Evolutionary conservation across 2,888 invertebrate species (phyloP).

Genomic region (Mythimna ferrago): DNA sequence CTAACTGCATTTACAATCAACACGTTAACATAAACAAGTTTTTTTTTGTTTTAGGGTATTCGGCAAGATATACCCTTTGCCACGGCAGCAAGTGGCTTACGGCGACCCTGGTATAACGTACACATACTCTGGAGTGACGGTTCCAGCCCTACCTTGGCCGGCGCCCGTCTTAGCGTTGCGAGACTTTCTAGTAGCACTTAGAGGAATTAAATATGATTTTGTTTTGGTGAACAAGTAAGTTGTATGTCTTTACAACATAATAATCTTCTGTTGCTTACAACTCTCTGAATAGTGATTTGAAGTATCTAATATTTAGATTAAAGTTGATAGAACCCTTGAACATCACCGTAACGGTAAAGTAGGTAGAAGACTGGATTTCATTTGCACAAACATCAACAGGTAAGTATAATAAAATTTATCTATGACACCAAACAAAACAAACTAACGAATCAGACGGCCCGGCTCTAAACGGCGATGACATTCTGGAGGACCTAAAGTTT

Average conservation of each 20-base stretch:
- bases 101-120: conserved; percentile 92
- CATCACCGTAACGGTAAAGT: too few species aligned
- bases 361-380: too few species aligned
- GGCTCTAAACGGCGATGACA: background rate
- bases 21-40: background rate
- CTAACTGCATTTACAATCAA: background rate
- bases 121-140: conserved; percentile 91
- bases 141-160: conserved; percentile 92
- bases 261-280: background rate
- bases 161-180: conserved; percentile 86
- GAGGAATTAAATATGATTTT: conserved; percentile 92
- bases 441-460: background rate
- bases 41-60: conserved; percentile 86
- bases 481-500: background rate
- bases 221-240: conserved; percentile 92
- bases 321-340: too few species aligned
- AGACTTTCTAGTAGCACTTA: conserved; percentile 86
- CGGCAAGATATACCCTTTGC: conserved; percentile 92
- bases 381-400: background rate
- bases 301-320: too few species aligned
- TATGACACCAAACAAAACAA: background rate
- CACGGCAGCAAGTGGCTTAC: conserved; percentile 93
- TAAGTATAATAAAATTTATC: background rate
- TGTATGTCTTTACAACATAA: background rate
- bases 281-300: too few species aligned